Conservation (phyloP, 35 echinoderm and acorn worm species). For the Hemicentrotus pulcherrimus region DNA sequence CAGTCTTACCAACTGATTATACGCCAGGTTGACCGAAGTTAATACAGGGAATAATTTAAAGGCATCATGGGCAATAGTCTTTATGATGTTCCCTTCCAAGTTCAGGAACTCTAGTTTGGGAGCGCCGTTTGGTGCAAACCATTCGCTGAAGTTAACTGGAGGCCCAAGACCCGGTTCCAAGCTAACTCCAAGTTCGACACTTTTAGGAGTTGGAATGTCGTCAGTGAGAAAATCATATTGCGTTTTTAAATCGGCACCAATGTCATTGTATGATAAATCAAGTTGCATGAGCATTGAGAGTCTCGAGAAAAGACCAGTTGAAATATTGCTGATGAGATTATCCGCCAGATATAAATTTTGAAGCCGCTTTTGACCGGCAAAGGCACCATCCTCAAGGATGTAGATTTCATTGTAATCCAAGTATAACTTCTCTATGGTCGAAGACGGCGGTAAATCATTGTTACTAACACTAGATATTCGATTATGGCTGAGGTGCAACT, state of each 20-base stretch:
- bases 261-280: conserved; percentile 24
- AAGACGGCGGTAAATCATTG: conserved; percentile 12
- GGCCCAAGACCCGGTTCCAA: neutral
- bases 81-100: neutral
- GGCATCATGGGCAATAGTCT: conserved; percentile 15
- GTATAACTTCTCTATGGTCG: conserved; percentile 13
- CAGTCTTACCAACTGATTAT: conserved; percentile 14
- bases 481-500: neutral
- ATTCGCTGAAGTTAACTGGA: conserved; percentile 22
- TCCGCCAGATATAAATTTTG: neutral
- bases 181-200: neutral
- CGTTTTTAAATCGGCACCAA: conserved; percentile 23
- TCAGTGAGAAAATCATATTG: conserved; percentile 26
- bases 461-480: neutral
- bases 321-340: conserved; percentile 46
- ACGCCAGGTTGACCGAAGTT: neutral
- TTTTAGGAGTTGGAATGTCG: conserved; percentile 45
- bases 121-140: neutral
- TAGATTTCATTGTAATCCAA: conserved; percentile 27
- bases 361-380: neutral
- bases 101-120: neutral
- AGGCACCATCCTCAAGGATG: conserved; percentile 32
- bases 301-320: conserved; percentile 9
- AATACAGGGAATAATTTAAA: conserved; percentile 5
- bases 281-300: neutral